Evolutionary conservation across 1,140 invertebrate species (phyloP).

Genomic region (Geopemphigus sp.): DNA sequence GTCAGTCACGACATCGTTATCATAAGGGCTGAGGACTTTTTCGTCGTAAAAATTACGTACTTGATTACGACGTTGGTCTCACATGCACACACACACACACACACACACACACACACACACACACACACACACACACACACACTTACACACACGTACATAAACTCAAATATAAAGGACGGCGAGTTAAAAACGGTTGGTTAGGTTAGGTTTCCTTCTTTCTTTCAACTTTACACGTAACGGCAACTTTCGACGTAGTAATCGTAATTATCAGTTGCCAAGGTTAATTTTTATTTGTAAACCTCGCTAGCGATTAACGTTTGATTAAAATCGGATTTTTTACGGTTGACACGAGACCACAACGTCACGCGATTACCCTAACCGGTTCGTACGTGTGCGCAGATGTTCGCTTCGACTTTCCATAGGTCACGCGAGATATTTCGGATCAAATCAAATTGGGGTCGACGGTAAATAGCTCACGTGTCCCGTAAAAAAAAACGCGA

Average conservation of each 20-base stretch:
- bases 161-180: not conserved
- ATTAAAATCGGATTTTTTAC: slow-evolving; percentile 27
- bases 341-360: slow-evolving; percentile 37
- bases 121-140: no score
- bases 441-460: slow-evolving; percentile 36
- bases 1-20: slow-evolving; percentile 32
- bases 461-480: slow-evolving; percentile 23
- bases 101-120: no score
- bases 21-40: not conserved
- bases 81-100: no score
- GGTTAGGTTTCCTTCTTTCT: no score
- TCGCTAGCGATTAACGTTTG: not conserved
- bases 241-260: no score
- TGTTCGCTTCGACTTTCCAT: slow-evolving; percentile 41
- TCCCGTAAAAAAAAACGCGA: slow-evolving; percentile 13
- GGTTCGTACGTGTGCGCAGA: slow-evolving; percentile 40
- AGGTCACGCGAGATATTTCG: slow-evolving; percentile 48
- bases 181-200: not conserved
- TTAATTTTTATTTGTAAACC: not conserved
- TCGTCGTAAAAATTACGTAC: slow-evolving; percentile 37
- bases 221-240: no score
- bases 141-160: no score
- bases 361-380: slow-evolving; percentile 41
- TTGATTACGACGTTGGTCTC: slow-evolving; percentile 13
- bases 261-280: not conserved